These are phyloP conservation scores for Achlya flavicornis DNA, from an alignment of 2,888 invertebrate species.

Conservation along the genomic window DNA sequence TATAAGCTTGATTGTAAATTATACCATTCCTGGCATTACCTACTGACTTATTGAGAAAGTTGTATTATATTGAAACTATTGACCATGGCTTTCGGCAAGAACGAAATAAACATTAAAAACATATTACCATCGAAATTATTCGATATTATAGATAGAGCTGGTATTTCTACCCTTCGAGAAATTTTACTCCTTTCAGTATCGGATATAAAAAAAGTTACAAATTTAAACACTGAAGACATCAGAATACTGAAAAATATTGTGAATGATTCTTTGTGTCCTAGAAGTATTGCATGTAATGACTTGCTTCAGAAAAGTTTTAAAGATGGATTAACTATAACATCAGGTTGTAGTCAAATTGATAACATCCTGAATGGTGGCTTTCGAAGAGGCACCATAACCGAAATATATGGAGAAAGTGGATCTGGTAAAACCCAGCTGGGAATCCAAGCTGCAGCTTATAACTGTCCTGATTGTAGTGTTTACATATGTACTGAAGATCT, in stretches of 20 bases:
- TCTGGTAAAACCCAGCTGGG: slow-evolving; percentile 92
- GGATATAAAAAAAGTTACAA: slow-evolving; percentile 69
- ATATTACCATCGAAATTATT: slow-evolving; percentile 57
- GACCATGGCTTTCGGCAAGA: not conserved
- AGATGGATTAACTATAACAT: slow-evolving; percentile 52
- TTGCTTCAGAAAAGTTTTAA: slow-evolving; percentile 36
- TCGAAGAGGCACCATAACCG: slow-evolving; percentile 87
- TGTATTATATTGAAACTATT: not conserved
- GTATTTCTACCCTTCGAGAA: slow-evolving; percentile 61
- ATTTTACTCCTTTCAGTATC: slow-evolving; percentile 59
- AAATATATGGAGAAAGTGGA: slow-evolving; percentile 92
- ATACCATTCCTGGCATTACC: too few relatives aligned
- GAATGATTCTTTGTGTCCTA: slow-evolving; percentile 47
- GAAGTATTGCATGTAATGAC: slow-evolving; percentile 43
- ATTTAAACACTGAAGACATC: slow-evolving; percentile 61
- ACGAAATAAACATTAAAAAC: slow-evolving; percentile 26
- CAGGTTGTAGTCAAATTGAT: slow-evolving; percentile 86
- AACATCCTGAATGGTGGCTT: slow-evolving; percentile 87
- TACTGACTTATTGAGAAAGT: too few relatives aligned
- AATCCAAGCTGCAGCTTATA: slow-evolving; percentile 87
- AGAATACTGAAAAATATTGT: slow-evolving; percentile 57
- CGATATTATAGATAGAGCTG: slow-evolving; percentile 60
- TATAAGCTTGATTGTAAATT: too few relatives aligned
- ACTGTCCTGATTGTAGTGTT: slow-evolving; percentile 84
- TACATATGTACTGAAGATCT: slow-evolving; percentile 91